Conservation (phyloP, 1,140 invertebrate genomes). For the Gonioctena quinquepunctata region DNA sequence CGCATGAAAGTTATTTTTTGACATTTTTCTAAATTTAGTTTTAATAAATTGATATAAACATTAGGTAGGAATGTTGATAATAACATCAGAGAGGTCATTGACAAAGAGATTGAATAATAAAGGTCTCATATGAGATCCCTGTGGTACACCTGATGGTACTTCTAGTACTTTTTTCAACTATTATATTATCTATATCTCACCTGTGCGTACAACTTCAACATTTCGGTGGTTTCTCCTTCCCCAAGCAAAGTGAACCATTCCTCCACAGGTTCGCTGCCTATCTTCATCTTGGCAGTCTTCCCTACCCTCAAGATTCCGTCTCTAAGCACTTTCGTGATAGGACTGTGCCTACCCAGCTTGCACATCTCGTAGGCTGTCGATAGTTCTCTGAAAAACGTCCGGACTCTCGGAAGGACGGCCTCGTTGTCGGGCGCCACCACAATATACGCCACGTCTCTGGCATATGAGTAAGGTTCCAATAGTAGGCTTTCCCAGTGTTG, state of each 20-base stretch:
- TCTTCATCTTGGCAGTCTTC: constrained; percentile 64
- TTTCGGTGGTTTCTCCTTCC: constrained; percentile 77
- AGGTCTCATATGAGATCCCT: too few relatives aligned
- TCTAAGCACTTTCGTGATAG: constrained; percentile 78
- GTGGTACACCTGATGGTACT: too few relatives aligned
- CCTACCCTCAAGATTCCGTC: constrained; percentile 91
- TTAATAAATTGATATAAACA: too few relatives aligned
- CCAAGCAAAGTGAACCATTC: constrained; percentile 90
- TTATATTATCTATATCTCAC: too few relatives aligned
- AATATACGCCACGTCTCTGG: constrained; percentile 91
- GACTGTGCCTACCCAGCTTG: constrained; percentile 85
- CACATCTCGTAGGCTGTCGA: constrained; percentile 92
- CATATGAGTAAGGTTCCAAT: constrained; percentile 91
- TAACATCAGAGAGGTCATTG: too few relatives aligned
- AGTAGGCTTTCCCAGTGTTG: constrained; percentile 94
- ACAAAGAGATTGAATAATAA: too few relatives aligned
- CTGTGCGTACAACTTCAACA: constrained; percentile 86
- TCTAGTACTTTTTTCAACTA: too few relatives aligned
- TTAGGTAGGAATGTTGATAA: too few relatives aligned
- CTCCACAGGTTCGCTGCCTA: constrained; percentile 76
- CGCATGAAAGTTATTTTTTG: too few relatives aligned
- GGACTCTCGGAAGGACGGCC: constrained; percentile 75
- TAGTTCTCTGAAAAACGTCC: constrained; percentile 89
- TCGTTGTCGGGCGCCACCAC: constrained; percentile 93
- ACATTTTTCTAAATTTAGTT: too few relatives aligned